These are phyloP conservation scores for Cirrhinus molitorella DNA, from an alignment of 2,797 vertebrate genomes.

Conservation along the genomic window DNA sequence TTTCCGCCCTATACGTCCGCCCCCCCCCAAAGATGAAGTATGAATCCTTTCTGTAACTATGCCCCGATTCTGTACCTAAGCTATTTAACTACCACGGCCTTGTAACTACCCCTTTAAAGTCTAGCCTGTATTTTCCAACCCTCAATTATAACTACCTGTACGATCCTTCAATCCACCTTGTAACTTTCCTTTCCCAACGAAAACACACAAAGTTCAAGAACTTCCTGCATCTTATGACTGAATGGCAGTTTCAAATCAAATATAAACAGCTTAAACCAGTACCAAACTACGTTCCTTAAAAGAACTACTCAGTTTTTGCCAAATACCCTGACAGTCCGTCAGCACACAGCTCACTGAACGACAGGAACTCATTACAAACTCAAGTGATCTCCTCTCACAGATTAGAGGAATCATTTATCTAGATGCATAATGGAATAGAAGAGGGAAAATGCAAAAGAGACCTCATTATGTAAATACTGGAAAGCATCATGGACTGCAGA, in stretches of 20 bases:
- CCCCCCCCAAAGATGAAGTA: conserved; percentile 57
- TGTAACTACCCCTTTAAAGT: conserved; percentile 55
- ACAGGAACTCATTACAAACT: conserved; percentile 39
- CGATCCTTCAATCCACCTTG: conserved; percentile 70
- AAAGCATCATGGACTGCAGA: conserved; percentile 6
- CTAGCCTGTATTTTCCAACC: conserved; percentile 51
- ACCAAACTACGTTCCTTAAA: conserved; percentile 34
- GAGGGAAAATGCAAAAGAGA: conserved; percentile 25
- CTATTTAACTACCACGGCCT: conserved; percentile 77
- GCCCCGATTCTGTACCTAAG: conserved; percentile 74
- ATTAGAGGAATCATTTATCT: conserved; percentile 31
- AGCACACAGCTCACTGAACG: conserved; percentile 62
- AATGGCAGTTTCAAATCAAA: conserved; percentile 51
- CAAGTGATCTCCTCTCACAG: conserved; percentile 34
- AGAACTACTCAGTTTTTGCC: conserved; percentile 50
- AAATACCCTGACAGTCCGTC: conserved; percentile 44
- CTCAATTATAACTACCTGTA: conserved; percentile 59
- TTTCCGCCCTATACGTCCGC: conserved; percentile 70
- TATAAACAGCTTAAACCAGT: conserved; percentile 38
- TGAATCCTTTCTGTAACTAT: conserved; percentile 71
- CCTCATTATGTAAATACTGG: conserved; percentile 55
- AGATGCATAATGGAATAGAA: neutral
- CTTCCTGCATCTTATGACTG: conserved; percentile 59
- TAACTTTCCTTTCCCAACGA: conserved; percentile 47
- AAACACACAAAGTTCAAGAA: conserved; percentile 52